Percentiles rank a stretch among this genome's conserved stretches.
phyloP scores from a whole-genome alignment of 2,888 invertebrate species.

The Trissolcus brochymenae region DNA sequence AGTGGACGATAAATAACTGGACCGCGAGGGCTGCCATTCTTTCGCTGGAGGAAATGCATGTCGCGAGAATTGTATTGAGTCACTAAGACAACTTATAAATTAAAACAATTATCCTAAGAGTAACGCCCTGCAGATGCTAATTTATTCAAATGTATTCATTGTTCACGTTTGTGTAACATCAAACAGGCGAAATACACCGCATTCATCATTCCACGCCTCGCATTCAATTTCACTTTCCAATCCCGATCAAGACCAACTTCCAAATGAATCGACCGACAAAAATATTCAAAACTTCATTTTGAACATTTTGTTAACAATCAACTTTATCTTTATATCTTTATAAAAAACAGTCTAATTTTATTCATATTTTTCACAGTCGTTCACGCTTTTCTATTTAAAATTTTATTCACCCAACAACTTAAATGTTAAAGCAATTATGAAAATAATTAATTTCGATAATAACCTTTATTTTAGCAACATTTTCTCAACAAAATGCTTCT shows the following conservation, averaged over 20 bases:
- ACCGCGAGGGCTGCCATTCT: background rate
- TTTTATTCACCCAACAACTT: too few species aligned
- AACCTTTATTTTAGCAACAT: too few species aligned
- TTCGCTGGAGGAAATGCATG: slow-evolving; percentile 17
- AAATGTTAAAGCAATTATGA: too few species aligned
- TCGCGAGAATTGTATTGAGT: slow-evolving; percentile 30
- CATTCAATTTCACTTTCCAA: slow-evolving; percentile 53
- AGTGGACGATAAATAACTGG: slow-evolving; percentile 7
- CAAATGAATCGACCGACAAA: slow-evolving; percentile 32
- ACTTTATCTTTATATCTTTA: too few species aligned
- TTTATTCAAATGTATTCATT: slow-evolving; percentile 56
- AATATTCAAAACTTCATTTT: slow-evolving; percentile 33
- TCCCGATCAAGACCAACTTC: slow-evolving; percentile 26
- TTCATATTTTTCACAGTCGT: too few species aligned
- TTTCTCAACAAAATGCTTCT: too few species aligned
- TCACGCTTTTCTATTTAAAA: too few species aligned
- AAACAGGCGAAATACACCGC: slow-evolving; percentile 44
- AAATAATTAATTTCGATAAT: too few species aligned
- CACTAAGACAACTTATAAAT: slow-evolving; percentile 42
- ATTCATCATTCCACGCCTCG: slow-evolving; percentile 55
- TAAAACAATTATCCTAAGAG: slow-evolving; percentile 47
- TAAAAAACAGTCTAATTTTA: too few species aligned
- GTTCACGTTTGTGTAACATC: slow-evolving; percentile 51
- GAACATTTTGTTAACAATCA: background rate
- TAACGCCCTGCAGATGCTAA: slow-evolving; percentile 44